A percentile compares a stretch with the other conserved stretches of the same genome.
phyloP scores from a whole-genome alignment of 2,113 vertebrate genomes.

The Erinaceus europaeus region DNA sequence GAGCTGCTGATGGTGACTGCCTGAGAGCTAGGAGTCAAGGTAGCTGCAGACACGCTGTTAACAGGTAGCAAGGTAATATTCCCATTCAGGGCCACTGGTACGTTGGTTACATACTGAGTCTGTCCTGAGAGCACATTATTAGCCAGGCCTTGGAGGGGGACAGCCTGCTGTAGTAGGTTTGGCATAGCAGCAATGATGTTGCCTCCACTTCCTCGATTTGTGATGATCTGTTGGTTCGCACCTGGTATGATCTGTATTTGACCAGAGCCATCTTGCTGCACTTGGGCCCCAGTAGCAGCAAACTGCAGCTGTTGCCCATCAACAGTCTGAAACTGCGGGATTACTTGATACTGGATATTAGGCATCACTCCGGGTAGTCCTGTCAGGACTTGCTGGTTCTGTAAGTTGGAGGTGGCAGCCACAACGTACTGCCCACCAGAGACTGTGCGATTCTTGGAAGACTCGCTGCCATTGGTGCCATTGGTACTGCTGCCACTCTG shows the following conservation, averaged over 20 bases:
- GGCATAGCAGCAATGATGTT: constrained; percentile 94
- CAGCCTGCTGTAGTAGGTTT: constrained; percentile 92
- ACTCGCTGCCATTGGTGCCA: constrained; percentile 76
- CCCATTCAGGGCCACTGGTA: constrained; percentile 94
- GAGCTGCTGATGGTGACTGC: constrained; percentile 83
- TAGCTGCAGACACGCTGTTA: constrained; percentile 83
- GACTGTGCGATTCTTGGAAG: constrained; percentile 84
- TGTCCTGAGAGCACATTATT: constrained; percentile 92
- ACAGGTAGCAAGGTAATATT: constrained; percentile 96
- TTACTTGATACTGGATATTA: constrained; percentile 97
- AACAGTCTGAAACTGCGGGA: constrained; percentile 96
- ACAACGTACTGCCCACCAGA: constrained; percentile 89
- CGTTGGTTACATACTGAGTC: constrained; percentile 93
- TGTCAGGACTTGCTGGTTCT: constrained; percentile 93
- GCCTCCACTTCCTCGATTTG: constrained; percentile 83
- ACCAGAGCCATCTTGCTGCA: constrained; percentile 91
- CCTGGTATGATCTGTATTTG: constrained; percentile 93
- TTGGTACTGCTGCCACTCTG: constrained; percentile 77
- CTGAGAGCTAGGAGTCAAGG: constrained; percentile 88
- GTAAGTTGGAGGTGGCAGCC: constrained; percentile 85
- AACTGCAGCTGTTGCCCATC: constrained; percentile 96
- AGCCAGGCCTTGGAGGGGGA: constrained; percentile 92
- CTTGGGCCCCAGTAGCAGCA: constrained; percentile 82
- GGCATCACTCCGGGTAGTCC: constrained; percentile 91
- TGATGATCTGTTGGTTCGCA: constrained; percentile 91